These are phyloP conservation scores for Stomatorhinus walkeri DNA, from an alignment of 2,797 vertebrate species.

Conservation along the genomic window DNA sequence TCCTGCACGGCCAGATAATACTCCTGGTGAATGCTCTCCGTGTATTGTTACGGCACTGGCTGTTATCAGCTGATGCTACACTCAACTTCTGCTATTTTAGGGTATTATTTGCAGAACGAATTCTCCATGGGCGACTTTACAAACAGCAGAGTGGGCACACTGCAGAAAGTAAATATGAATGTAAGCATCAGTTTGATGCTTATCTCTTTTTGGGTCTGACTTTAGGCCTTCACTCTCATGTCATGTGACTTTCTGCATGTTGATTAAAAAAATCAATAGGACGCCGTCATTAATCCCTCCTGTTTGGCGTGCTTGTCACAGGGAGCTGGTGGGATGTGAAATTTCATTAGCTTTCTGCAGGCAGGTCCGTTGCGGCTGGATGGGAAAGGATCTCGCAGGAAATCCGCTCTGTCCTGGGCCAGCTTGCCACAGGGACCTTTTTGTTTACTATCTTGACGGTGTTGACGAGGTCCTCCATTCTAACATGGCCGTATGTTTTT, in stretches of 20 bases:
- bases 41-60: neutral
- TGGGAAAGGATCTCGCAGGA: no score
- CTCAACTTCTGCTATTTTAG: neutral
- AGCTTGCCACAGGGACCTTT: neutral
- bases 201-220: neutral
- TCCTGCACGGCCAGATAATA: neutral
- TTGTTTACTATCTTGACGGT: neutral
- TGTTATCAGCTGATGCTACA: neutral
- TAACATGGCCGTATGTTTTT: neutral
- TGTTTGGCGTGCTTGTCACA: neutral
- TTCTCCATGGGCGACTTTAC: neutral
- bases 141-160: neutral
- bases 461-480: neutral
- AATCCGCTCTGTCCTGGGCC: no score
- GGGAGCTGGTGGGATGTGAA: neutral
- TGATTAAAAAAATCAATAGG: neutral
- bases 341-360: neutral
- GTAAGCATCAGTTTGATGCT: neutral
- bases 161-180: neutral
- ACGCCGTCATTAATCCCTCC: neutral
- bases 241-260: neutral
- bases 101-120: neutral
- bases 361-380: neutral
- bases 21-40: neutral
- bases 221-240: neutral